phyloP scores from a whole-genome alignment of 2,797 vertebrate genomes.

The Anguilla pacifica region DNA sequence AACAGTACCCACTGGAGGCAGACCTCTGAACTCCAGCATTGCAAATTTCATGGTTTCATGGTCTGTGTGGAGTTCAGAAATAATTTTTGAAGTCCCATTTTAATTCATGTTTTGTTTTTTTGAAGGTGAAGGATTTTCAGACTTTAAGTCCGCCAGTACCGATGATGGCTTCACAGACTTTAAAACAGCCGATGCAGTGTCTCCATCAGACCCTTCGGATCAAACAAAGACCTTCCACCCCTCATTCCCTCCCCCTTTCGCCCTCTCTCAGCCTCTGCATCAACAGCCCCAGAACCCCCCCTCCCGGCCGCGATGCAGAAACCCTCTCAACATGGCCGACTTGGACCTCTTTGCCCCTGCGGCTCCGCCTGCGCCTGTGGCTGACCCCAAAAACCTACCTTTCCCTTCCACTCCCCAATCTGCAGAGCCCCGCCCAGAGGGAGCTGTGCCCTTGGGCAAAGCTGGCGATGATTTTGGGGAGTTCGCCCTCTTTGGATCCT shows the following conservation, averaged over 20 bases:
- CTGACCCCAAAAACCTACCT: conserved; percentile 58
- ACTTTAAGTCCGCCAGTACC: conserved; percentile 85
- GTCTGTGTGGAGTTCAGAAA: conserved; percentile 35
- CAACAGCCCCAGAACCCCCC: conserved; percentile 71
- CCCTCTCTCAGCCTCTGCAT: conserved; percentile 65
- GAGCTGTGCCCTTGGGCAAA: conserved; percentile 70
- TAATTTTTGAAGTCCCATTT: conserved; percentile 31
- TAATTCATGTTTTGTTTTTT: conserved; percentile 31
- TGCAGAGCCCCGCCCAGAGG: conserved; percentile 60
- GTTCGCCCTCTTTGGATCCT: conserved; percentile 87
- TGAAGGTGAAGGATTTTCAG: conserved; percentile 90
- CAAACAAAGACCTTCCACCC: conserved; percentile 86
- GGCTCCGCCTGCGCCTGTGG: conserved; percentile 60
- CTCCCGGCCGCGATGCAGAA: conserved; percentile 77
- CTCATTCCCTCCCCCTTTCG: conserved; percentile 79
- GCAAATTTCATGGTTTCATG: conserved; percentile 23
- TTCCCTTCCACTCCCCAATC: conserved; percentile 56
- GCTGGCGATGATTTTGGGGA: conserved; percentile 87
- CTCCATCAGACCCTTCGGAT: conserved; percentile 88
- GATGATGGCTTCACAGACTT: conserved; percentile 98
- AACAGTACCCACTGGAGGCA: conserved; percentile 62
- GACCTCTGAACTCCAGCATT: conserved; percentile 53
- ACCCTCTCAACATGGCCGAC: conserved; percentile 86
- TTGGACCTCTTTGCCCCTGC: conserved; percentile 89
- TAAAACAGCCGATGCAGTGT: conserved; percentile 95